Conservation (phyloP, 2,113 vertebrate genomes). For the Lathamus discolor region DNA sequence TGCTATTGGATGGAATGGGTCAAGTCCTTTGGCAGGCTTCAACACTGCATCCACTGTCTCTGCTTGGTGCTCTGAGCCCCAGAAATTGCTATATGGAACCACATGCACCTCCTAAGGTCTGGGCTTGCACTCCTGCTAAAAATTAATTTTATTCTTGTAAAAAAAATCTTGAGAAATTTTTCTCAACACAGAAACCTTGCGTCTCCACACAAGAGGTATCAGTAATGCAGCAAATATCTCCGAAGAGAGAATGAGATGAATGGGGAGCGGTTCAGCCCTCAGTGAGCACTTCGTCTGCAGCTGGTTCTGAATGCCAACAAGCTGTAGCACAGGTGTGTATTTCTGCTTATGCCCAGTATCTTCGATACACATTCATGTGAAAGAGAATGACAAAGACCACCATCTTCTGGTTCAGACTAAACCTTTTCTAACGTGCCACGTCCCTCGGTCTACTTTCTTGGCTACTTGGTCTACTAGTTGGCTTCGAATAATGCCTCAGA, state of each 20-base stretch:
- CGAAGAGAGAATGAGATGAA: fast-evolving
- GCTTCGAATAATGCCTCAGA: neutral
- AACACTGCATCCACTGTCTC: neutral
- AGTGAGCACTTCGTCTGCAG: fast-evolving
- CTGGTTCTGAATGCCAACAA: neutral
- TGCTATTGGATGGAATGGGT: neutral
- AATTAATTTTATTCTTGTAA: neutral
- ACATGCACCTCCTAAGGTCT: fast-evolving
- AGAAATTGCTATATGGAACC: neutral
- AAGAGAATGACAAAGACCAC: neutral
- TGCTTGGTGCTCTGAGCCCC: neutral
- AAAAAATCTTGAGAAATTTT: neutral
- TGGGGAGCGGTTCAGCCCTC: neutral
- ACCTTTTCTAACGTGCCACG: neutral
- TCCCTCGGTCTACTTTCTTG: neutral
- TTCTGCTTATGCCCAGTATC: neutral
- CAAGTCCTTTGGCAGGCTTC: neutral
- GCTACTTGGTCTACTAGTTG: neutral
- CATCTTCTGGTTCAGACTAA: neutral
- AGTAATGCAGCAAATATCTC: neutral
- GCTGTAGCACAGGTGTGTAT: neutral
- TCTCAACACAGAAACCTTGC: neutral
- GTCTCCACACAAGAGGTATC: neutral
- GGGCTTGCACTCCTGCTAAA: neutral
- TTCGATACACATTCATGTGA: fast-evolving